These are phyloP conservation scores for Megalonaias nervosa DNA, from an alignment of 1,140 invertebrate genomes.

Conservation along the genomic window DNA sequence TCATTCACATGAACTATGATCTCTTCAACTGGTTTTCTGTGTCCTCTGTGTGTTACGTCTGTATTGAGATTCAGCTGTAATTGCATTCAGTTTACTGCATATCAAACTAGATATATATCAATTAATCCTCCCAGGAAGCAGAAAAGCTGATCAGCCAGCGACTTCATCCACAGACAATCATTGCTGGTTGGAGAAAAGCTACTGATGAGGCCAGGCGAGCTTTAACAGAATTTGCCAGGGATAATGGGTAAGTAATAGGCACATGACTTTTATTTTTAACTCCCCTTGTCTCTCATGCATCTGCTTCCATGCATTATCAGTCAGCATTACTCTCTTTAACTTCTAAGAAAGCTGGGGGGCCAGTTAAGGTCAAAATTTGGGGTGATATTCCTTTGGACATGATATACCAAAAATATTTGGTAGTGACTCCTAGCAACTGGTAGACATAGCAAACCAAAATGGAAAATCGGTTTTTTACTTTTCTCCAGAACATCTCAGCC, in stretches of 20 bases:
- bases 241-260: conserved; percentile 78
- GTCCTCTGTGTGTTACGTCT: background rate
- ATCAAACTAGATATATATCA: background rate
- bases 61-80: background rate
- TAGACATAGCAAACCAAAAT: too few species aligned
- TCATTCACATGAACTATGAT: background rate
- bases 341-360: too few species aligned
- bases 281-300: background rate
- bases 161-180: conserved; percentile 99
- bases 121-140: conserved; percentile 79
- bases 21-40: background rate
- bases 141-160: conserved; percentile 95
- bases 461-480: too few species aligned
- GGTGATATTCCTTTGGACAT: too few species aligned
- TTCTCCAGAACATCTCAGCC: too few species aligned
- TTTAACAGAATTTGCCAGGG: conserved; percentile 82
- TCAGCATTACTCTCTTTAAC: too few species aligned
- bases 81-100: background rate
- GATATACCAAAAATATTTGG: too few species aligned
- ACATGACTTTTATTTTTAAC: background rate
- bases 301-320: background rate
- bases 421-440: too few species aligned
- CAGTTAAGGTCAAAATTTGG: too few species aligned
- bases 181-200: conserved; percentile 94
- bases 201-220: conserved; percentile 87